A percentile compares a stretch with the other conserved stretches of the same genome.
Conservation (phyloP, 1,140 invertebrate genomes). For the Macrotrachela quadricornifera region DNA sequence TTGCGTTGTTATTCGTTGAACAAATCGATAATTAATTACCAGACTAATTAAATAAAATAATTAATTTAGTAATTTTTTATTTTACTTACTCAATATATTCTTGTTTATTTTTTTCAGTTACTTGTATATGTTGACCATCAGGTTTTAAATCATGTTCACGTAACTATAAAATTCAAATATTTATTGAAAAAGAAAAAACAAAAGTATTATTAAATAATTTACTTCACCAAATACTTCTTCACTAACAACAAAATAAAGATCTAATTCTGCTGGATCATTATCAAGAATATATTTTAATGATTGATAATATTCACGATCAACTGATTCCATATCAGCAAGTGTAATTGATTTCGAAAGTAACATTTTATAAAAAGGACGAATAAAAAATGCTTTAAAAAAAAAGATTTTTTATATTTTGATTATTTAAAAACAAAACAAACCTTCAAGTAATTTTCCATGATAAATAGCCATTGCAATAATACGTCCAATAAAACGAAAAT, state of each 20-base stretch:
- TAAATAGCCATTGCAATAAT: conserved; percentile 96
- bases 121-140: conserved; percentile 62
- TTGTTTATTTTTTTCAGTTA: conserved; percentile 82
- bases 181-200: background rate
- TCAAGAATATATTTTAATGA: conserved; percentile 82
- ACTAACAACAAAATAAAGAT: conserved; percentile 80
- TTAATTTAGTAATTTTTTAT: too few species aligned
- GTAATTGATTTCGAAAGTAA: conserved; percentile 83
- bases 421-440: conserved; percentile 29
- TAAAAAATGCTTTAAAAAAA: conserved; percentile 63
- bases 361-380: conserved; percentile 98
- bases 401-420: background rate
- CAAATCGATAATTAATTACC: conserved; percentile 91
- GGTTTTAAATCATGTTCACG: conserved; percentile 72
- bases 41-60: conserved; percentile 38
- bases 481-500: conserved; percentile 94
- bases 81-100: conserved; percentile 72
- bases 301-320: conserved; percentile 94
- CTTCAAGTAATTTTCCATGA: conserved; percentile 85
- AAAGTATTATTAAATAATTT: background rate
- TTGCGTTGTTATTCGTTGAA: conserved; percentile 72
- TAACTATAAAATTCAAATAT: conserved; percentile 52
- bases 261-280: conserved; percentile 69
- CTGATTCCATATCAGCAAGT: conserved; percentile 87
- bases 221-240: conserved; percentile 70